Percentiles rank a stretch among this genome's conserved stretches.
Evolutionary conservation across 1,140 invertebrate species (phyloP).

Genomic region (Stegodyphus dumicola): DNA sequence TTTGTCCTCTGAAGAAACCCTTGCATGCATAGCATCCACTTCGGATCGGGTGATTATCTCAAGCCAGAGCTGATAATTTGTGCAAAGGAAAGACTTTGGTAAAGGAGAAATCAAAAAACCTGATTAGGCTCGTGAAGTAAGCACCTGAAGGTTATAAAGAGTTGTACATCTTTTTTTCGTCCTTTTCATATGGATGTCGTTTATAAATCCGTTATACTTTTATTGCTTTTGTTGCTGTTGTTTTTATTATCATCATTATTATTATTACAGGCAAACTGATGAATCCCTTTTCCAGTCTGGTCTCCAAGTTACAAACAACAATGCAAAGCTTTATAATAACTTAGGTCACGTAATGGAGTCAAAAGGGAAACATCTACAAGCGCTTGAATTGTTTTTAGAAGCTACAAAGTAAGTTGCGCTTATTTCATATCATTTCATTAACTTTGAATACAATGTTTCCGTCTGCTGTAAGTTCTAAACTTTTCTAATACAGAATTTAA

Average conservation of each 20-base stretch:
- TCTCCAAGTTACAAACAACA: conserved; percentile 84
- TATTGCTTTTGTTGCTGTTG: neutral
- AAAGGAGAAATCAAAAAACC: no score
- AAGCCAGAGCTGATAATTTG: no score
- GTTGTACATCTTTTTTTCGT: neutral
- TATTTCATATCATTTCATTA: neutral
- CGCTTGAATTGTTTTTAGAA: conserved; percentile 90
- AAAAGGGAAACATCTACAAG: conserved; percentile 84
- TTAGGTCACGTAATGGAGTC: conserved; percentile 95
- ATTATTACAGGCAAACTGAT: conserved; percentile 76
- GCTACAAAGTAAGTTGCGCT: conserved; percentile 72
- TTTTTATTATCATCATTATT: neutral
- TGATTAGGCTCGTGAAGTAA: no score
- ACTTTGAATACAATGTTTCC: no score
- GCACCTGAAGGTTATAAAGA: neutral
- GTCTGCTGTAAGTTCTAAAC: no score
- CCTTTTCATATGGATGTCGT: neutral
- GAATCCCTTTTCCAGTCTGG: conserved; percentile 94
- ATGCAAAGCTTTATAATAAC: conserved; percentile 97
- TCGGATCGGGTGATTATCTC: no score
- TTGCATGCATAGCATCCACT: no score
- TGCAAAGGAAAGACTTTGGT: no score
- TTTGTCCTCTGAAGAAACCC: no score
- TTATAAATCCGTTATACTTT: neutral
- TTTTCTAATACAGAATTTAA: no score